phyloP scores from a whole-genome alignment of 2,797 vertebrate genomes.

The Pampus argenteus region DNA sequence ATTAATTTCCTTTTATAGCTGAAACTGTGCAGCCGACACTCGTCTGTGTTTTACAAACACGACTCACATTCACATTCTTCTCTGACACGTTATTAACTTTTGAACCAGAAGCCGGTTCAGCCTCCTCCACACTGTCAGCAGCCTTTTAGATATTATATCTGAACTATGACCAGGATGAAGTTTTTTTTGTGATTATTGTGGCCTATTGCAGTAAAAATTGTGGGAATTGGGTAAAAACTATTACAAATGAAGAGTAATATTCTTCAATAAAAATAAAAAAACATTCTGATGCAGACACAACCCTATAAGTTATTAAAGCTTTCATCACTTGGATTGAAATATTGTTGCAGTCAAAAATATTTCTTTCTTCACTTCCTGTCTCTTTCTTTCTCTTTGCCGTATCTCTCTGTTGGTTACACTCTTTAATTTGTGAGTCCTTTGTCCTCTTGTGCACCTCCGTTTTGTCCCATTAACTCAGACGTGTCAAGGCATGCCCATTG shows the following conservation, averaged over 20 bases:
- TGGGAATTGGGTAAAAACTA: no score
- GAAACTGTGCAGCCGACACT: background rate
- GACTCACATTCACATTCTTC: conserved; percentile 10
- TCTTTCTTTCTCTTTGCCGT: conserved; percentile 14
- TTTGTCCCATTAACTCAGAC: conserved; percentile 84
- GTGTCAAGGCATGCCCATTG: conserved; percentile 82
- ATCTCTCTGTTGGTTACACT: conserved; percentile 54
- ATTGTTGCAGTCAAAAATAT: background rate
- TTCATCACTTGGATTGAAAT: background rate
- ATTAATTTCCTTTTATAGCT: conserved; percentile 23
- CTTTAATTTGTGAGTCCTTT: conserved; percentile 72
- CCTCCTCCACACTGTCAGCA: no score
- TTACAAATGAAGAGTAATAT: no score
- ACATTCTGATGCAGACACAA: no score
- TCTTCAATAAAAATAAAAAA: no score
- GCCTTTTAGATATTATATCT: no score
- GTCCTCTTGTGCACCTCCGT: conserved; percentile 71
- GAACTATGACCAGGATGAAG: no score
- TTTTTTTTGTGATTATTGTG: no score
- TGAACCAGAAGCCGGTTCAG: no score
- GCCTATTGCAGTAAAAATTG: no score
- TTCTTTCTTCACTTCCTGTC: conserved; percentile 1
- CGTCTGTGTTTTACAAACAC: conserved; percentile 1
- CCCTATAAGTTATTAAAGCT: conserved; percentile 6
- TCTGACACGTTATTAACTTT: no score